Base-by-base conservation (phyloP, 2,888 invertebrate species). In the Sinhomidia bicolor region DNA sequence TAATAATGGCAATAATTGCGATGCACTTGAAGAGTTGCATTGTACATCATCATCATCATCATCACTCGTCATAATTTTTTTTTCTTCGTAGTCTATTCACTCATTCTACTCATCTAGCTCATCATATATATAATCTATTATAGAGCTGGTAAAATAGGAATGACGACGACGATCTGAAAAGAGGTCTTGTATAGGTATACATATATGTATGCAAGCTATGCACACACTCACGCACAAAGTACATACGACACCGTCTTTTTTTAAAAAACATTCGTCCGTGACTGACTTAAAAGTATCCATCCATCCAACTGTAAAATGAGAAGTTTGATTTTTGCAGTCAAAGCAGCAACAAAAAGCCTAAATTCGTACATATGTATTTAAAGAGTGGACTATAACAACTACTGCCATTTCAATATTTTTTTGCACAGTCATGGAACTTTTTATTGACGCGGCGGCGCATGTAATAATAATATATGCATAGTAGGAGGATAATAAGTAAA, bases 181-280 rank as follows among this genome's bases (percentile, higher is more conserved):
- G 68, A 44, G 71, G 71, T 71, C 71, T 71, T 23, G 17, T 17
- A 2, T 71, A 71, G 71, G 71, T 68, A 68, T 9, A 60, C 20
- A 60, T 9, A 51, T 12, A 51, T 3, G 51, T n/a, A n/a, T n/a
- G n/a, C n/a, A n/a, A n/a, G n/a, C n/a, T n/a, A n/a, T n/a, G n/a
- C n/a, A n/a, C n/a, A n/a, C n/a, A n/a, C n/a, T n/a, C n/a, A n/a
- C 12, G 10, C 47, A 54, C 20, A 29, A 62, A 20, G 23, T 10
- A n/a, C 57, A 6, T 9, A 4, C 23, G 5, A 23, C 10, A 68
- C 36, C 12, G 62, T 23, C n/a, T 12, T 1, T 41, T 44, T 62
- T 60, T n/a, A n/a, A n/a, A 23, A 62, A 80, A 44, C 44, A 51
- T 83, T 36, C 83, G 83, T 83, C 83, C 83, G 60, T 83, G 83